Evolutionary conservation across 2,113 vertebrate species (phyloP), one percentile per base, ranked within the genome.

Genomic region (Pterocles orientalis): DNA sequence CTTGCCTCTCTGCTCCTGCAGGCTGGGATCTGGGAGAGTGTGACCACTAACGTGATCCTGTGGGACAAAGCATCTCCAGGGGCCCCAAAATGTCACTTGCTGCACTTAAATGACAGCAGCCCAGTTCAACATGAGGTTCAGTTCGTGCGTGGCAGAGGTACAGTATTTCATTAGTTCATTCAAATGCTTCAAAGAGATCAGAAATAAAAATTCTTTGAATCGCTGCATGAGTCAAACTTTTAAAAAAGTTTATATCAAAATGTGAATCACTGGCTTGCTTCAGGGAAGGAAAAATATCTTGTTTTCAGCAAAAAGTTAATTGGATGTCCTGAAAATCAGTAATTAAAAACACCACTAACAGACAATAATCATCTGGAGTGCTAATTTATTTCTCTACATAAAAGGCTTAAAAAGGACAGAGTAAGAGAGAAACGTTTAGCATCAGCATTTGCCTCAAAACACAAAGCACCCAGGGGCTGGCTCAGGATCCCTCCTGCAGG

Each of bases 261-360:
- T 84, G 69, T 28, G 62, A 82, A 84, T 75, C 69, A 91, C 23
- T 87, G 69, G 60, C 6, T 96, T 94, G 69, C 33, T 84, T 86
- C 76, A 70, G 85, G 61, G 80, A 20, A 92, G 47, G 76, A 56
- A 75, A 88, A 80, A 84, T 7, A 2, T 11, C 31, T 81, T 81
- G 34, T 89, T 95, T 95, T 95, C 73, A 94, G 77, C 57, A 94
- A 82, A 94, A 97, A 88, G 45, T 87, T 86, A 96, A 88, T 80
- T 45, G 2, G 12, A 34, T 92, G 50, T 70, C 86, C 85, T 88
- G 51, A 95, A 96, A 88, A 87, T 93, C 56, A 33, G 45, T 90
- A 88, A 80, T 93, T 91, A 94, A 96, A 95, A 88, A 3, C 92
- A 92, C 57, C 47, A 84, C 82, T 54, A 81, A 82, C 50, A 86